Conservation (phyloP, 2,797 vertebrate genomes). For the Meriones psammophilus region DNA sequence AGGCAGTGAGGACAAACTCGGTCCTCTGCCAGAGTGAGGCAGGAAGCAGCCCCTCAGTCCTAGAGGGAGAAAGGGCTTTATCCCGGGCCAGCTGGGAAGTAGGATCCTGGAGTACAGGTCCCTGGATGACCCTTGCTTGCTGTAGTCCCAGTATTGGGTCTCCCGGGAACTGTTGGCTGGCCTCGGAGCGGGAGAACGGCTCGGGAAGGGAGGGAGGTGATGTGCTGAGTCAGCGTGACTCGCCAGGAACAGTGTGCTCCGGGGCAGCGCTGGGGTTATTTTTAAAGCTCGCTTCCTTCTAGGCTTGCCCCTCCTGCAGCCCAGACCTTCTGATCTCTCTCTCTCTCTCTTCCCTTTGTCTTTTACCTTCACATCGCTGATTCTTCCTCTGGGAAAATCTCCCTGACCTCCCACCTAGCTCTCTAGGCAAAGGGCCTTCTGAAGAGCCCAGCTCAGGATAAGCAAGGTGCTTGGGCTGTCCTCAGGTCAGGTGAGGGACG, state of each 20-base stretch:
- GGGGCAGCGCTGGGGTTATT: slow-evolving; percentile 86
- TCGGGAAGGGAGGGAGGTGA: slow-evolving; percentile 67
- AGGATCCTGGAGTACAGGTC: fast-evolving
- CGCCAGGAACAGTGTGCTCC: slow-evolving; percentile 83
- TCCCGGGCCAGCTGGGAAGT: not conserved
- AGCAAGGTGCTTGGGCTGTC: not conserved
- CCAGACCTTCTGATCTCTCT: slow-evolving; percentile 71
- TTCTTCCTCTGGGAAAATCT: not conserved
- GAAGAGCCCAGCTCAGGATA: not conserved
- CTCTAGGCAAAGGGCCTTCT: slow-evolving; percentile 15
- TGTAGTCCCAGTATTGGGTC: not conserved
- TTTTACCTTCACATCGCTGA: slow-evolving; percentile 27
- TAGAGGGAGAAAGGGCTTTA: not conserved
- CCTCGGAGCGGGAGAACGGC: slow-evolving; percentile 2
- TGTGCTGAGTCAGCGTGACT: slow-evolving; percentile 92
- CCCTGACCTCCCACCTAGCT: slow-evolving; percentile 8
- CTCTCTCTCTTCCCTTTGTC: slow-evolving; percentile 27
- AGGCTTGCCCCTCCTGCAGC: slow-evolving; percentile 81
- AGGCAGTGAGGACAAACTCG: not conserved
- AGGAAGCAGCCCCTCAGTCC: not conserved
- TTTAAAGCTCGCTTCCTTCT: slow-evolving; percentile 88
- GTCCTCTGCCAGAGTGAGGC: not conserved
- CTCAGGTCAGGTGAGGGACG: not conserved
- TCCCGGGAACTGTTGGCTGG: slow-evolving; percentile 62
- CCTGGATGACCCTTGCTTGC: slow-evolving; percentile 41